Percentiles rank a stretch among this genome's conserved stretches.
These are phyloP conservation scores for Craterocephalus amniculus DNA, from an alignment of 2,797 vertebrate species.

Conservation along the genomic window DNA sequence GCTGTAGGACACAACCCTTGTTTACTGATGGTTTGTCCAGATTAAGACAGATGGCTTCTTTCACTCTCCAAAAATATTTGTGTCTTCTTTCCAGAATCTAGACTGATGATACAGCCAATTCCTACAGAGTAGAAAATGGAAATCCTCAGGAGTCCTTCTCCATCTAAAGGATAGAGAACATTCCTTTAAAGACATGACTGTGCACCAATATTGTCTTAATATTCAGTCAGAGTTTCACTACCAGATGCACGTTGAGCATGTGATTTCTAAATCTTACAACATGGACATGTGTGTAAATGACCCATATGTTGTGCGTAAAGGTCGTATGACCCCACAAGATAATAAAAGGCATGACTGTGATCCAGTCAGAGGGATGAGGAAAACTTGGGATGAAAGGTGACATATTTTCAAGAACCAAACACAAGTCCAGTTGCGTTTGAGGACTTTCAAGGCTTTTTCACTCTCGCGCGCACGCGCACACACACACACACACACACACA, in stretches of 20 bases:
- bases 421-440: neutral
- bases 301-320: neutral
- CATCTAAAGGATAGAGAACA: neutral
- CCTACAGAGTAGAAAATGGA: neutral
- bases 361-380: neutral
- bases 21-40: neutral
- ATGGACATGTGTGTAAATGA: neutral
- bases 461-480: no score
- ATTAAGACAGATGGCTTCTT: neutral
- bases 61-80: neutral
- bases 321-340: neutral
- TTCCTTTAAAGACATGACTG: neutral
- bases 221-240: no score
- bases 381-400: neutral
- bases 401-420: neutral
- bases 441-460: neutral
- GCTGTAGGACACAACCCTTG: neutral
- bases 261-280: neutral
- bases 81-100: neutral
- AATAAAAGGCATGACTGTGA: neutral
- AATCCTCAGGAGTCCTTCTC: neutral
- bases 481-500: no score
- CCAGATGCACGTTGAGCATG: no score
- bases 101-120: neutral
- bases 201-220: neutral